Evolutionary conservation across 23 tunicate genomes (phyloP).

Genomic region (Trididemnum clinides): DNA sequence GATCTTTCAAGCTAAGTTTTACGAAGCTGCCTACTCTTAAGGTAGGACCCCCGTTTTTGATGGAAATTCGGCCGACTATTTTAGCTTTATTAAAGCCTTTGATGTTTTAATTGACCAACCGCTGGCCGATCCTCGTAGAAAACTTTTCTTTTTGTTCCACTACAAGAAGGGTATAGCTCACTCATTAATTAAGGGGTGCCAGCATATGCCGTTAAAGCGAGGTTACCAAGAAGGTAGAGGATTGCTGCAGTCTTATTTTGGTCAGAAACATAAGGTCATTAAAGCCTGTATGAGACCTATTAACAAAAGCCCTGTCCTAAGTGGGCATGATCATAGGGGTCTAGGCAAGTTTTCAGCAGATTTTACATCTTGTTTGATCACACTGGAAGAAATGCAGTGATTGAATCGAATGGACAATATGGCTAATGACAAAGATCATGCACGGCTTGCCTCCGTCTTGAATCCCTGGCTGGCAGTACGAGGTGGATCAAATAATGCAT

Average conservation of each 20-base stretch:
- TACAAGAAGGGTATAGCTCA: neutral
- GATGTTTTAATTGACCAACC: neutral
- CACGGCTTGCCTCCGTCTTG: neutral
- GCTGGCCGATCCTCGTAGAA: neutral
- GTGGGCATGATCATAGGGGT: neutral
- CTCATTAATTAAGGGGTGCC: neutral
- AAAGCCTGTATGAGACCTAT: neutral
- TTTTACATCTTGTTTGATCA: neutral
- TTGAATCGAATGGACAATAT: neutral
- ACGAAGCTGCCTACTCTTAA: too few relatives aligned
- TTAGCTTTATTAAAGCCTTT: neutral
- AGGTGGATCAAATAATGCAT: neutral
- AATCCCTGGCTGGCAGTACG: neutral
- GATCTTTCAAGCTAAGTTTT: too few relatives aligned
- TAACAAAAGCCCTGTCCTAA: neutral
- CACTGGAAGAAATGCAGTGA: neutral
- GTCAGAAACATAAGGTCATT: neutral
- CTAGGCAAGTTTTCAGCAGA: neutral
- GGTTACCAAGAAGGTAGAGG: neutral
- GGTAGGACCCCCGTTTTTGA: neutral
- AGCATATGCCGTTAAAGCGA: neutral
- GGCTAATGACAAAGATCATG: neutral
- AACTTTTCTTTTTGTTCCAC: neutral
- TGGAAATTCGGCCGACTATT: neutral
- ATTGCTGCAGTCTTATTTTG: neutral